Conservation (phyloP, 2,888 invertebrate species). For the Pogonocherus hispidulus region DNA sequence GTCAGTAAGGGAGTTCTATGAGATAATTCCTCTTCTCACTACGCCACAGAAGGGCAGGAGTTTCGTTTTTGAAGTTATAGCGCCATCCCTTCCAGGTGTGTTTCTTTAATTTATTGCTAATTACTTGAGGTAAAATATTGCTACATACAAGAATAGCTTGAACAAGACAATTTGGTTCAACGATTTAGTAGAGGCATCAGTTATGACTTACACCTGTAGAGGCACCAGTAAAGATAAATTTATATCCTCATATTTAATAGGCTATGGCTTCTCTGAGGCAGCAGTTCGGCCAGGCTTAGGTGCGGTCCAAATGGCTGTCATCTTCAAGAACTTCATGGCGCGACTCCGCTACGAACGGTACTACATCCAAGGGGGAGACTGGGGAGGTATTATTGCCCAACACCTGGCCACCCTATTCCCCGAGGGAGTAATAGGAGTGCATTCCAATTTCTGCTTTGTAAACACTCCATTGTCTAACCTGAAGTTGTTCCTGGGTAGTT, state of each 20-base stretch:
- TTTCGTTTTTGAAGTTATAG: conserved; percentile 77
- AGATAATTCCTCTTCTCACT: conserved; percentile 79
- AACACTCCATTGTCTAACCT: conserved; percentile 35
- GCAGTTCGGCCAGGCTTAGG: conserved; percentile 76
- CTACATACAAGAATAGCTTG: not conserved
- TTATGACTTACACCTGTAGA: too few species aligned
- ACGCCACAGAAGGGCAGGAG: conserved; percentile 68
- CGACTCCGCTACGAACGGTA: conserved; percentile 77
- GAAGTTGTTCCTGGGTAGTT: conserved; percentile 43
- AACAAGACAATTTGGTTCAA: too few species aligned
- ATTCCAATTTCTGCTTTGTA: conserved; percentile 71
- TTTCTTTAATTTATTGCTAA: too few species aligned
- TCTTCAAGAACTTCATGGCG: conserved; percentile 80
- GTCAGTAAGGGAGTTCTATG: conserved; percentile 87
- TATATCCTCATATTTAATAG: too few species aligned
- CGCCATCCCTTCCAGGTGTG: conserved; percentile 71
- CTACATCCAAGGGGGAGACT: conserved; percentile 86
- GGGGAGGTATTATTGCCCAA: conserved; percentile 79
- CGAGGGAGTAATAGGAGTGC: conserved; percentile 71
- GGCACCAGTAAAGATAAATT: too few species aligned
- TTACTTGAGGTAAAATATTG: too few species aligned
- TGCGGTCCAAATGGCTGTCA: conserved; percentile 71
- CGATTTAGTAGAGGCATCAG: too few species aligned
- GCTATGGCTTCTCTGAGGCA: conserved; percentile 65
- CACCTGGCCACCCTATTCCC: conserved; percentile 78